Base-by-base conservation (phyloP, 2,797 vertebrate species). In the Varecia variegata region DNA sequence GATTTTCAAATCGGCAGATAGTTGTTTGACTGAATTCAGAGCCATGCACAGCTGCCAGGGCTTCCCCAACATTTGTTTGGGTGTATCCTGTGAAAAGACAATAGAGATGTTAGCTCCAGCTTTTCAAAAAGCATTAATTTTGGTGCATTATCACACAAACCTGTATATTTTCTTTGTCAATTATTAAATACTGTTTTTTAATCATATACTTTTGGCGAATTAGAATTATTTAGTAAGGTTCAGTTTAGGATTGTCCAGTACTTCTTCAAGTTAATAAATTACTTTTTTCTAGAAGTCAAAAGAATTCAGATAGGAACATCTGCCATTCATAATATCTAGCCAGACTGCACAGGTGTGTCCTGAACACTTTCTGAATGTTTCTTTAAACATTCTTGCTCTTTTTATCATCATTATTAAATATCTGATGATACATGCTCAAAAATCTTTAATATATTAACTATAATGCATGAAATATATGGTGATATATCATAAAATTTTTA, bases 1-100 rank as follows among this genome's bases (percentile, higher is more conserved):
- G 98, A 98, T 99, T 99, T 98, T 99, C 99, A 98, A 99, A 99
- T 67, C 99, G 99, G 97, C 99, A 99, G 98, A 99, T 99, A 1
- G 99, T 99, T 14, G 99, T 99, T 98, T 99, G 99, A 97, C 99
- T 99, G 99, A 99, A 99, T 98, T 99, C 99, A 0, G 99, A 99
- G 96, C 99, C 99, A 0, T 99, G 99, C 88, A 99, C 99, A 0
- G 99, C 99, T 45, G 99, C 99, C 62, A 99, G 98, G 0, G 99
- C 99, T 98, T 99, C 99, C n/a, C 99, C 99, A 52, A 99, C 99
- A 0, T 99, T 99, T 20, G 99, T 99, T 97, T 99, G 99, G 12
- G 99, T 99, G 97, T 99, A 99, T 77, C 99, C 99, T 99, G 98
- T 12, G 93, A 88, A 96, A 79, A 94, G 91, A 40, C 0, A 23